Conservation (phyloP, 2,797 vertebrate genomes). For the Microtus californicus region DNA sequence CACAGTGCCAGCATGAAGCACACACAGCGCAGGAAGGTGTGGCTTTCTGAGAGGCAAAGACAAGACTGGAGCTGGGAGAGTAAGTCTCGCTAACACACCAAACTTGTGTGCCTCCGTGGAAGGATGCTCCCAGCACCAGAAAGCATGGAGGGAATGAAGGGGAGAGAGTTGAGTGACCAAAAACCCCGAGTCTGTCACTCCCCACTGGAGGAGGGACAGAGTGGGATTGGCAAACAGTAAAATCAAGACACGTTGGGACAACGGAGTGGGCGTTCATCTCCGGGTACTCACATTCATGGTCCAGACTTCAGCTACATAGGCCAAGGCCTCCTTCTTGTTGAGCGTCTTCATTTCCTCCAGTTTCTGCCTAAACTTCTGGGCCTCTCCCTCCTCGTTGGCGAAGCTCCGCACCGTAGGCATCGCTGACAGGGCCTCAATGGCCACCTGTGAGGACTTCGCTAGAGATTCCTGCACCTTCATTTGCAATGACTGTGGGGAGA, state of each 20-base stretch:
- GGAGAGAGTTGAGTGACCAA: not conserved
- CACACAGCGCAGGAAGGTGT: not conserved
- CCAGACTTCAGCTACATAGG: constrained; percentile 87
- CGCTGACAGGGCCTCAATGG: constrained; percentile 92
- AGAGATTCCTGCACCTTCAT: constrained; percentile 87
- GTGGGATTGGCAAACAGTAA: not conserved
- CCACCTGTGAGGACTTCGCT: constrained; percentile 92
- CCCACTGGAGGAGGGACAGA: not conserved
- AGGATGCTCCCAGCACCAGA: not conserved
- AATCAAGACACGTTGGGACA: too few relatives aligned
- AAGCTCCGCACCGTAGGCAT: constrained; percentile 94
- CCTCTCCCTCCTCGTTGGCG: constrained; percentile 93
- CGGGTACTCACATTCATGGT: constrained; percentile 90
- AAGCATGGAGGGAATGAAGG: not conserved
- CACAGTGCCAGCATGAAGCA: not conserved
- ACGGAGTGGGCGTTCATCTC: not conserved
- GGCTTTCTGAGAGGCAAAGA: not conserved
- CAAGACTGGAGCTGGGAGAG: not conserved
- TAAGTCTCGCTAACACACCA: not conserved
- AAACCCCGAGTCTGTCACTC: not conserved
- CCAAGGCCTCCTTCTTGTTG: constrained; percentile 87
- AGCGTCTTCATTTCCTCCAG: constrained; percentile 88
- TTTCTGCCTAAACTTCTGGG: constrained; percentile 84
- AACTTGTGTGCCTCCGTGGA: not conserved
- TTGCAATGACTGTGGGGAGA: constrained; percentile 89